Base-by-base conservation (phyloP, 53 echinoderm and acorn worm genomes). In the Mesocentrotus franciscanus region DNA sequence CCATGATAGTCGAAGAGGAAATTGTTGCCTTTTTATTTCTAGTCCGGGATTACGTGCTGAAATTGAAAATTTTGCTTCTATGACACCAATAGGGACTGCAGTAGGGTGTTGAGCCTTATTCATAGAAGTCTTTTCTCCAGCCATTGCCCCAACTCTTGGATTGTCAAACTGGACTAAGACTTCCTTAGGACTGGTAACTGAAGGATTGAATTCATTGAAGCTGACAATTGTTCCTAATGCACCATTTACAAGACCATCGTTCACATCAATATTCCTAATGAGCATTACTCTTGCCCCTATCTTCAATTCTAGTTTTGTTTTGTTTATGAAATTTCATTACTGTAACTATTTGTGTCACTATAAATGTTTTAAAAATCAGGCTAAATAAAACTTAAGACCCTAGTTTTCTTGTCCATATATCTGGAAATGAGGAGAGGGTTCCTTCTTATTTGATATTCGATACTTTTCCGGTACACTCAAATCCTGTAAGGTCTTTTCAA, bases 181-280 rank as follows among this genome's bases (percentile, higher is more conserved):
- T 17, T 42, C 24, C 22, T 70, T 76, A 20, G 34, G 34, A 16
- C 76, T 39, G 39, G 39, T 39, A 35, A 18, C 71, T 71, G n/a
- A 10, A 1, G 22, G 34, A 71, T 24, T 92, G 57, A 27, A 92
- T 36, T 15, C 71, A 42, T 92, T 59, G 70, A 9, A 55, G 29
- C 17, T 39, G 39, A 39, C 39, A 39, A 39, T 39, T 39, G 68
- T 72, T 10, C 93, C 32, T 92, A 35, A 35, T 36, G 93, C 76
- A 76, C 93, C 93, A 92, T 92, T 92, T 20, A 72, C 76, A 29
- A 92, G 68, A 20, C 93, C 93, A 92, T 92, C 93, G 35, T 30
- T 72, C 36, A 55, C 42, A 71, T 76, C 76, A 32, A 92, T 11
- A 92, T 92, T 92, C 68, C 70, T 55, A 34, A 39, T 74, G 71